Percentiles rank a stretch among this genome's conserved stretches.
phyloP scores from a whole-genome alignment of 1,140 invertebrate species.

The Lethocerus indicus region DNA sequence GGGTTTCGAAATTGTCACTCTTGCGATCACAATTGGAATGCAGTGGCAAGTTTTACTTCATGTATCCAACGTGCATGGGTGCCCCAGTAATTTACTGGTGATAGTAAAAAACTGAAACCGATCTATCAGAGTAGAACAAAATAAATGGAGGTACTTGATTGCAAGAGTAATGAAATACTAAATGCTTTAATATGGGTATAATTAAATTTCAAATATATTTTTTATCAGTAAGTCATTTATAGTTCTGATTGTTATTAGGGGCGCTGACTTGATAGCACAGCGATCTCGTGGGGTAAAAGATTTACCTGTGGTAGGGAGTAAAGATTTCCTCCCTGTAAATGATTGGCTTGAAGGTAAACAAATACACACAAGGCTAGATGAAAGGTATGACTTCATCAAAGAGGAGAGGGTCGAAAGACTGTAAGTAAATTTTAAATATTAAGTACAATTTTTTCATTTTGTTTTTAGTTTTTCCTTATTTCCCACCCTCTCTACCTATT shows the following conservation, averaged over 20 bases:
- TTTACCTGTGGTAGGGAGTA: constrained; percentile 31
- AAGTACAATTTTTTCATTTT: background rate
- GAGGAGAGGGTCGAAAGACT: constrained; percentile 36
- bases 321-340: constrained; percentile 34
- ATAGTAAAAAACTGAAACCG: no score
- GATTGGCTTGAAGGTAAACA: constrained; percentile 39
- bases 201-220: background rate
- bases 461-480: background rate
- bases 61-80: no score
- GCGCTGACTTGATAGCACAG: background rate
- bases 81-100: no score
- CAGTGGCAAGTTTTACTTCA: no score
- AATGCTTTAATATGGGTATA: no score
- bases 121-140: no score
- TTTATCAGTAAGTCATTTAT: background rate
- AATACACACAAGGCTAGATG: constrained; percentile 34
- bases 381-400: constrained; percentile 32
- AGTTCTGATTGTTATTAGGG: background rate
- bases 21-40: no score
- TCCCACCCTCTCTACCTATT: background rate
- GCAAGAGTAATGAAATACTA: no score
- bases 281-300: constrained; percentile 1
- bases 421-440: constrained; percentile 20
- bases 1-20: no score
- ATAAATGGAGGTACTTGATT: no score